Conservation (phyloP, 2,888 invertebrate genomes). For the Apamea monoglypha region DNA sequence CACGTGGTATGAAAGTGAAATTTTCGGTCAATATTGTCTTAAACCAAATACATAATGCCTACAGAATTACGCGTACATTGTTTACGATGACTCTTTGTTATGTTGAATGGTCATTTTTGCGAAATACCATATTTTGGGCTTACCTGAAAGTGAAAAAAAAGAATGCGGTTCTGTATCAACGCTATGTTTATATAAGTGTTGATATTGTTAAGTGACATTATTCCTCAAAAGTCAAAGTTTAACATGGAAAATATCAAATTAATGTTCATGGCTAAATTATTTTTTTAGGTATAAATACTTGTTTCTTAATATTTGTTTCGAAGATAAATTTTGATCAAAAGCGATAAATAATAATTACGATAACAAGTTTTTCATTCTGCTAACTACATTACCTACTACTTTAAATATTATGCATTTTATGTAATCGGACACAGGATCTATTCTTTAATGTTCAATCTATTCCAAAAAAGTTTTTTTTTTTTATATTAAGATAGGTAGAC, state of each 20-base stretch:
- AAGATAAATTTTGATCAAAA: not conserved
- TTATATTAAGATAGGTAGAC: not conserved
- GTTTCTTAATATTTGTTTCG: not conserved
- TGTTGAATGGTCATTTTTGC: constrained; percentile 33
- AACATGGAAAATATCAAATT: constrained; percentile 3
- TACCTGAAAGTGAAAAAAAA: constrained; percentile 23
- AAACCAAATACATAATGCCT: constrained; percentile 69
- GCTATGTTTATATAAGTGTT: not conserved
- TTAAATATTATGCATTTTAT: not conserved
- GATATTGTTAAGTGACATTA: not conserved
- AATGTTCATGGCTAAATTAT: not conserved
- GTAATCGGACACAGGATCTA: not conserved
- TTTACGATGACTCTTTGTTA: constrained; percentile 51
- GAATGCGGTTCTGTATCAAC: constrained; percentile 30
- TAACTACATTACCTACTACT: not conserved
- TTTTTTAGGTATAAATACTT: not conserved
- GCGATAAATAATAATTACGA: not conserved
- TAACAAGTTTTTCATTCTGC: not conserved
- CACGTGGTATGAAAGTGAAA: constrained; percentile 83
- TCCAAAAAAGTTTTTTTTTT: not conserved
- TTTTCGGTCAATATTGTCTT: constrained; percentile 83
- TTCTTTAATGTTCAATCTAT: not conserved
- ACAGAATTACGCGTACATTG: constrained; percentile 67
- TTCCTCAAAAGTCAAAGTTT: not conserved
- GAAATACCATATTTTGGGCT: constrained; percentile 31